Conservation (phyloP, 2,797 vertebrate species). For the Muraenolepis orangiensis region DNA sequence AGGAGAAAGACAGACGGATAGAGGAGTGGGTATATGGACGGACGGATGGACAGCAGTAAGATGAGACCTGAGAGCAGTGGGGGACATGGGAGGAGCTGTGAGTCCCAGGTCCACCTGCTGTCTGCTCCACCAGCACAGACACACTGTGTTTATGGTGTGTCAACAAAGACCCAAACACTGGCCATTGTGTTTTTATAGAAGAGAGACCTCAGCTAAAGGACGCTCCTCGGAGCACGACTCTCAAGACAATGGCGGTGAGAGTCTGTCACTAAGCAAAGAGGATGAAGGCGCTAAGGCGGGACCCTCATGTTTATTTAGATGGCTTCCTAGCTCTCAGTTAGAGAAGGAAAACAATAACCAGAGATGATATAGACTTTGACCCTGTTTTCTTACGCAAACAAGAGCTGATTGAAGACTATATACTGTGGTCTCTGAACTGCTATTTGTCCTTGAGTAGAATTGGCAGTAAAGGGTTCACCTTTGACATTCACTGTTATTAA, state of each 20-base stretch:
- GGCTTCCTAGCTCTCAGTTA: constrained; percentile 3
- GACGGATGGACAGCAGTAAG: background rate
- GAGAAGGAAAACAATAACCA: constrained; percentile 18
- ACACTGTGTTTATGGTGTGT: constrained; percentile 29
- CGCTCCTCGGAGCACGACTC: background rate
- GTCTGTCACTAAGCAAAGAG: constrained; percentile 5
- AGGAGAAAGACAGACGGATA: background rate
- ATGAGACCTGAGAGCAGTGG: constrained; percentile 7
- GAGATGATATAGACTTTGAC: constrained; percentile 35
- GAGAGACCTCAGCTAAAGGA: constrained; percentile 11
- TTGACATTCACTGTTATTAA: constrained; percentile 38
- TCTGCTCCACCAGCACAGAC: constrained; percentile 26
- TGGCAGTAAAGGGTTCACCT: constrained; percentile 53
- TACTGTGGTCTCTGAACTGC: constrained; percentile 38
- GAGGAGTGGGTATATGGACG: background rate
- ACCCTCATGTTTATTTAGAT: constrained; percentile 19
- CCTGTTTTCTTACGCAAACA: constrained; percentile 47
- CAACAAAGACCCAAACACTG: constrained; percentile 29
- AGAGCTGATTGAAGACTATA: constrained; percentile 46
- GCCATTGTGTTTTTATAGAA: constrained; percentile 12
- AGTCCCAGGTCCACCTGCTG: constrained; percentile 43
- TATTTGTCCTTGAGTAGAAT: constrained; percentile 26
- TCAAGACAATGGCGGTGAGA: constrained; percentile 1
- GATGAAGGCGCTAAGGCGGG: constrained; percentile 15
- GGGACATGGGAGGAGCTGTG: constrained; percentile 34